These are phyloP conservation scores for Euplexia lucipara DNA, from an alignment of 2,888 invertebrate genomes.

Conservation along the genomic window DNA sequence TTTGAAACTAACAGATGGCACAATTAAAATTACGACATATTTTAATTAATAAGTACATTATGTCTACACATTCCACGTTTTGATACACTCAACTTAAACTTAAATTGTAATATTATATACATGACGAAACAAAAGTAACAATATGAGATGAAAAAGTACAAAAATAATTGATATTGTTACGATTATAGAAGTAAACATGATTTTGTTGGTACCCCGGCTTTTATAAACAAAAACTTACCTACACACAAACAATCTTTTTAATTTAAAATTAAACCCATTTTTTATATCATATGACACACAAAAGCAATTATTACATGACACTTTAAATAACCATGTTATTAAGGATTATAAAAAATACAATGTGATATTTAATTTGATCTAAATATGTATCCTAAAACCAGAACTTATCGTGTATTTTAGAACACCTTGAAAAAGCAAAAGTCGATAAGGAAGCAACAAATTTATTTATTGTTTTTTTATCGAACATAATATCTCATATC, in stretches of 20 bases:
- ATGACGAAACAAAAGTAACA: constrained; percentile 26
- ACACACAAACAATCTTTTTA: neutral
- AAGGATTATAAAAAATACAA: constrained; percentile 38
- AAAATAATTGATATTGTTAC: constrained; percentile 1
- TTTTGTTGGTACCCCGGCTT: constrained; percentile 8
- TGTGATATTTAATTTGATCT: constrained; percentile 46
- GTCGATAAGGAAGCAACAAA: neutral
- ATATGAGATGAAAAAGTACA: constrained; percentile 12
- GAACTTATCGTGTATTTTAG: neutral
- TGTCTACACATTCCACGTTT: constrained; percentile 69
- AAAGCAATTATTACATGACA: constrained; percentile 25
- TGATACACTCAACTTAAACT: constrained; percentile 50
- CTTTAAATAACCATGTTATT: constrained; percentile 30
- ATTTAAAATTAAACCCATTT: neutral
- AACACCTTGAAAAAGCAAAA: constrained; percentile 7
- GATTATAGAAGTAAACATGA: neutral
- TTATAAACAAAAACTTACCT: neutral
- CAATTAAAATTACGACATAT: constrained; percentile 56
- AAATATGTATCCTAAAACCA: neutral
- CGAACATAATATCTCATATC: neutral
- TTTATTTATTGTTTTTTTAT: neutral
- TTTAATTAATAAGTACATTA: constrained; percentile 66
- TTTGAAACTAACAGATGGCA: constrained; percentile 62
- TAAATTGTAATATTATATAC: constrained; percentile 27
- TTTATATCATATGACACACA: constrained; percentile 8